Base-by-base conservation (phyloP, 2,113 vertebrate genomes). In the Perognathus longimembris region DNA sequence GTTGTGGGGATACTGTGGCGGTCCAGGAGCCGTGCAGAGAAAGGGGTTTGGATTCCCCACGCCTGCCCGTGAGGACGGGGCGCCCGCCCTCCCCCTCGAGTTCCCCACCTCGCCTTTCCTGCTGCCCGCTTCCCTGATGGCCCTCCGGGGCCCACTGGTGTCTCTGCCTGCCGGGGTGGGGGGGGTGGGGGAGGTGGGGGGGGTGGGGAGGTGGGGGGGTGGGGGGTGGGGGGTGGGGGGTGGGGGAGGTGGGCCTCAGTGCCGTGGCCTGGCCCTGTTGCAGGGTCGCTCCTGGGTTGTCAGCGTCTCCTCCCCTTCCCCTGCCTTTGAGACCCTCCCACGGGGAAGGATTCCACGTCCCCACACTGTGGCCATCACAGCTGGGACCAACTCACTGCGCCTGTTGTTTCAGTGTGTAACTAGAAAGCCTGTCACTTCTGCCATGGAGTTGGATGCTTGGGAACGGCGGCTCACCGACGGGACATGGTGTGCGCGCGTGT, bases 281-380 rank as follows among this genome's bases (percentile, higher is more conserved):
- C n/a, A n/a, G n/a, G n/a, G n/a, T n/a, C n/a, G n/a, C 22, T 4
- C 5, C 4, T 14, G 24, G 21, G 17, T 26, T 6, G 0, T 12
- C 6, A 17, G 3, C 0, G 21, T 22, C n/a, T 50, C 10, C 7
- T 6, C 20, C 14, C 0, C n/a, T 50, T 10, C 7, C 6, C 20
- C 18, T 0, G 12, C 50, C 17, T 1, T 8, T 64, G 20, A 54
- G 84, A 20, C 7, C 21, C 17, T 36, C 40, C 24, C 5, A 5
- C 1, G 3, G 59, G n/a, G n/a, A 54, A 91, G n/a, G 34, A 12
- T 42, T 14, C 15, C 45, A 8, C 28, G 20, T 32, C 28, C 8
- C 36, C 24, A 4, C 24, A 36, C 64, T 9, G 30, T n/a, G 15
- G 15, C 70, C 38, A 10, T 75, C 26, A 14, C 42, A 61, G 42